Conservation (phyloP, 2,888 invertebrate species). For the Philaethria dido region DNA sequence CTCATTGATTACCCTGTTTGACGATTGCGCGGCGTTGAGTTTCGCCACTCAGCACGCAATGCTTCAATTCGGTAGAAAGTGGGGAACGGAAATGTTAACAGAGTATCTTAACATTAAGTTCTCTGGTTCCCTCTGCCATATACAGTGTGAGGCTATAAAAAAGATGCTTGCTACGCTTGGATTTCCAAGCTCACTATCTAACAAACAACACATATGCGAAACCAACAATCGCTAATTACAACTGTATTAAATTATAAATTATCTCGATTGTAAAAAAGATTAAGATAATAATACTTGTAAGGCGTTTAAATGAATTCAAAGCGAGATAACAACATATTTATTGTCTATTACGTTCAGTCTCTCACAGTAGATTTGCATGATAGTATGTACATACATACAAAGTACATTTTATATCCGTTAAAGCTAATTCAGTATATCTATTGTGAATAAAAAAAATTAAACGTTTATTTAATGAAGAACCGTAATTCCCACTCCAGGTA, state of each 20-base stretch:
- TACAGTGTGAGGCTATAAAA: no score
- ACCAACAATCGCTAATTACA: slow-evolving; percentile 11
- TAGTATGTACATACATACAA: background rate
- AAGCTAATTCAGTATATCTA: background rate
- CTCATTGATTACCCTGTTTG: no score
- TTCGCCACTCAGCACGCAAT: no score
- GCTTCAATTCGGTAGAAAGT: no score
- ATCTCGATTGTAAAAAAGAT: slow-evolving; percentile 20
- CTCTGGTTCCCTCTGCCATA: no score
- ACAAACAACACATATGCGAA: background rate
- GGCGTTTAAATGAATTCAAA: slow-evolving; percentile 16
- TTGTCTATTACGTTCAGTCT: background rate
- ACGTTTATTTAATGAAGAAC: no score
- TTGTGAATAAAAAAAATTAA: no score
- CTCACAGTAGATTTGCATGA: slow-evolving; percentile 6
- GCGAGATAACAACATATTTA: slow-evolving; percentile 21
- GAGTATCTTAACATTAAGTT: no score
- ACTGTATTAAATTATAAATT: background rate
- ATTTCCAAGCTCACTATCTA: background rate
- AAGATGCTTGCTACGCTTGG: no score
- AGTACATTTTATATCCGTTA: background rate
- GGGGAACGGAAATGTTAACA: no score
- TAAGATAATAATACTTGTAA: slow-evolving; percentile 18
- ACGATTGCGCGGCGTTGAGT: no score
- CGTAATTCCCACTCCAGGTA: no score